These are phyloP conservation scores for Pelusios castaneus DNA, from an alignment of 2,113 vertebrate genomes.

Conservation along the genomic window DNA sequence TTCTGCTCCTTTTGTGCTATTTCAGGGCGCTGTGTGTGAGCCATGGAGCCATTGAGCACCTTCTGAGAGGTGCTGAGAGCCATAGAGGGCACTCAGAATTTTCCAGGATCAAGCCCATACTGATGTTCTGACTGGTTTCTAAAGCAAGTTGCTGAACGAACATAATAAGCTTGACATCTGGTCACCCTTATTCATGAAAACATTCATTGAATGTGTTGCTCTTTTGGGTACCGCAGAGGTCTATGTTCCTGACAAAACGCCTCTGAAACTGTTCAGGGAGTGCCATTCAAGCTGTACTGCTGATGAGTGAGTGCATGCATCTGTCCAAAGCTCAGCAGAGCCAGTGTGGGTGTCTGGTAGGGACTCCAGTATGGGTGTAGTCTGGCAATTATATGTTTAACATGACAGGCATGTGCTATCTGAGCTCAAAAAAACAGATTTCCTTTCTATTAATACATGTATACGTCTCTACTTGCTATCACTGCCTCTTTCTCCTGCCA, in stretches of 20 bases:
- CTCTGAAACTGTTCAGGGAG: slow-evolving; percentile 37
- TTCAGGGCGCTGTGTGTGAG: background rate
- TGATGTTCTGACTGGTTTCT: background rate
- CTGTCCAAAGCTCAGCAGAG: slow-evolving; percentile 43
- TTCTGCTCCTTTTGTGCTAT: slow-evolving; percentile 13
- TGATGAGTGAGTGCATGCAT: slow-evolving; percentile 23
- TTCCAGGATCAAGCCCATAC: background rate
- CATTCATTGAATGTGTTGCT: slow-evolving; percentile 33
- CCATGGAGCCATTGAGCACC: background rate
- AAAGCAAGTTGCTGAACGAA: background rate
- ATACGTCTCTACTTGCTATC: background rate
- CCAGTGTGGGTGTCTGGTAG: background rate
- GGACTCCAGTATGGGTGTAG: slow-evolving; percentile 6
- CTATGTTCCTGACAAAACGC: slow-evolving; percentile 40
- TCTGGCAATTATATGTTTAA: slow-evolving; percentile 11
- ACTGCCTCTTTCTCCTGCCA: slow-evolving; percentile 2
- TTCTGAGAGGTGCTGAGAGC: background rate
- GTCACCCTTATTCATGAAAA: slow-evolving; percentile 24
- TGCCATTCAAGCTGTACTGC: slow-evolving; percentile 45
- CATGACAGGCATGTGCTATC: slow-evolving; percentile 25
- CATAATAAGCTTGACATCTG: slow-evolving; percentile 3
- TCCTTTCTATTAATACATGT: slow-evolving; percentile 38
- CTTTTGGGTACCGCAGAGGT: background rate
- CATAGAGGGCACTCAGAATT: background rate
- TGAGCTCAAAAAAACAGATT: slow-evolving; percentile 44